A percentile compares a stretch with the other conserved stretches of the same genome.
Evolutionary conservation across 1,140 invertebrate species (phyloP).

Genomic region (Asbolus verrucosus): DNA sequence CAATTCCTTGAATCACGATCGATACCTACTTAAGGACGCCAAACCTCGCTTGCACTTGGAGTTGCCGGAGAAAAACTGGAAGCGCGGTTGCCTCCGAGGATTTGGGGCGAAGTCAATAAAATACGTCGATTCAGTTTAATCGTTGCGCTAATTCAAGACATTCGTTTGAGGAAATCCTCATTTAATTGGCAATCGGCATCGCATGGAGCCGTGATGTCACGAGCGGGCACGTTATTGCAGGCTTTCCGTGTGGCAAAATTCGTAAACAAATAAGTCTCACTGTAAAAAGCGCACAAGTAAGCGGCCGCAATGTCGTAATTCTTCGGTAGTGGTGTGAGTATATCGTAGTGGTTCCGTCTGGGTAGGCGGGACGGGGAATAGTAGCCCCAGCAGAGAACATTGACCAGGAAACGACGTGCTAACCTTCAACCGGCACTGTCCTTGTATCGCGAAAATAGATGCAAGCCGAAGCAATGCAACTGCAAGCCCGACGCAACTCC

Average conservation of each 20-base stretch:
- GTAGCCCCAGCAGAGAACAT: constrained; percentile 65
- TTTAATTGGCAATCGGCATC: neutral
- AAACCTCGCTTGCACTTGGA: too few species aligned
- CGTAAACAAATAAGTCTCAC: constrained; percentile 10
- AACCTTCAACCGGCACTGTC: constrained; percentile 61
- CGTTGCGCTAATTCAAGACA: too few species aligned
- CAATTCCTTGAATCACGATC: too few species aligned
- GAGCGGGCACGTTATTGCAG: neutral
- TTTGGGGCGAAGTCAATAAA: too few species aligned
- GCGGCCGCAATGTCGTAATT: constrained; percentile 14
- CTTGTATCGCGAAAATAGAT: constrained; percentile 60
- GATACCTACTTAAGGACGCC: too few species aligned
- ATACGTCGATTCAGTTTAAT: too few species aligned
- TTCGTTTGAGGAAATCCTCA: too few species aligned
- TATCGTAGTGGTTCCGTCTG: constrained; percentile 40
- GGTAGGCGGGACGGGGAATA: constrained; percentile 50
- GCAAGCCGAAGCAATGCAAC: constrained; percentile 40
- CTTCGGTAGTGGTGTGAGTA: constrained; percentile 28
- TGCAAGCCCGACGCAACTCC: constrained; percentile 10
- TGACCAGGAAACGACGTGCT: constrained; percentile 70
- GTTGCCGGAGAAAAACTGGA: too few species aligned
- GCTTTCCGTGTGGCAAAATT: constrained; percentile 1
- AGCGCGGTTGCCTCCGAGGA: too few species aligned
- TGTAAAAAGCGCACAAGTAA: constrained; percentile 25
- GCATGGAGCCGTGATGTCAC: too few species aligned